Evolutionary conservation across 2,888 invertebrate species (phyloP), one percentile per base, ranked within the genome.

Genomic region (Clivina fossor): DNA sequence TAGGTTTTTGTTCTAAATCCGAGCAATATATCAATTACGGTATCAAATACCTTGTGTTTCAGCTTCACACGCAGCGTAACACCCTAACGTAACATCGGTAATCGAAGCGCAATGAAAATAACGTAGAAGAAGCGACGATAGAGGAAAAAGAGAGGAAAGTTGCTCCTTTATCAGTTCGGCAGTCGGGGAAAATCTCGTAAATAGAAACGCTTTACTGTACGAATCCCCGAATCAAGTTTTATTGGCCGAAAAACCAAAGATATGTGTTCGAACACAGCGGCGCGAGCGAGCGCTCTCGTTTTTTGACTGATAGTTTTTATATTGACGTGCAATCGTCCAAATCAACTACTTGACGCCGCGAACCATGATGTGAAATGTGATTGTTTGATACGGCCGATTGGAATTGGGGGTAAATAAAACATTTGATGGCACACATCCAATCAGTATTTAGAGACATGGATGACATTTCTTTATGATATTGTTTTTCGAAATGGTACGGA

Each of bases 231-330:
- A 73, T 74, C 76, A 77, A 78, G 78, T 79, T 79, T 80, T 79
- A 79, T 79, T 79, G 77, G 75, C 76, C 78, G 79, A 79, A 79
- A 79, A 79, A 76, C 77, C 74, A 75, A 76, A 78, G 79, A 79
- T 79, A 80, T 77, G 71, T 73, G 68, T 65, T 66, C 47, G 9
- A n/a, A n/a, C n/a, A 32, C 47, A 28, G 32, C 33, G 22, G 32
- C 62, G 64, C 66, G 66, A 65, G 66, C 64, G 65, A 65, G 63
- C 64, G 64, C 65, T 65, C 67, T 63, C 53, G 49, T 57, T 57
- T 59, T 61, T 63, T 69, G 69, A 69, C 66, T 67, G 69, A 70
- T 69, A 68, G 69, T 69, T 70, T 69, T 70, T 69, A 67, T 70
- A 69, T 70, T 63, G 67, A 62, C 60, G 57, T 44, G 47, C 48